Conservation (phyloP, 2,888 invertebrate genomes). For the Caenorhabditis virilis region DNA sequence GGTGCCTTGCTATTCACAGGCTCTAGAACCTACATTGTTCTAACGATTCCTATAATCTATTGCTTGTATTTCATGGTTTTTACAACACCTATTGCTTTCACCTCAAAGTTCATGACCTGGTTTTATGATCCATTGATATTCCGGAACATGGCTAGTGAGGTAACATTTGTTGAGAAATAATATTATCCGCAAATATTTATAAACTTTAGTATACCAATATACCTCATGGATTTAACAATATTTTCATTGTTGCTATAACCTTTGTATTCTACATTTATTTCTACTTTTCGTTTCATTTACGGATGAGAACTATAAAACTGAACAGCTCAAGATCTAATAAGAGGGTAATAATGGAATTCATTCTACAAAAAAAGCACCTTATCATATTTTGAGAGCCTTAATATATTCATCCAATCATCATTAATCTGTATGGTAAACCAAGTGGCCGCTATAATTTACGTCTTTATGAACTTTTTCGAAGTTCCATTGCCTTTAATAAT, state of each 20-base stretch:
- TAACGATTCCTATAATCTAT: conserved; percentile 20
- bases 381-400: too few relatives aligned
- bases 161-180: too few relatives aligned
- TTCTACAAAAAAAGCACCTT: too few relatives aligned
- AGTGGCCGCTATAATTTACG: conserved; percentile 30
- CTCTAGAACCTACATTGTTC: conserved; percentile 6
- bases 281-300: too few relatives aligned
- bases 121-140: conserved; percentile 28
- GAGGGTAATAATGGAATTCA: too few relatives aligned
- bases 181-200: too few relatives aligned
- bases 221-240: conserved; percentile 29
- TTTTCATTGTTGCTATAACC: conserved; percentile 26
- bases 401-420: conserved; percentile 37
- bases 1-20: conserved; percentile 13
- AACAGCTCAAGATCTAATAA: too few relatives aligned
- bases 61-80: conserved; percentile 19
- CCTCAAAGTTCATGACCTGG: conserved; percentile 19
- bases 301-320: too few relatives aligned
- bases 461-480: conserved; percentile 33
- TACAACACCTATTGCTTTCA: conserved; percentile 21
- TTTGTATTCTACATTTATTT: conserved; percentile 22
- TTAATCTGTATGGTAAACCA: conserved; percentile 28
- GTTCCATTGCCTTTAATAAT: conserved; percentile 21
- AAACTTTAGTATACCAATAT: conserved; percentile 34
- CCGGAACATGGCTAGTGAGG: conserved; percentile 6